Percentiles rank a stretch among this genome's conserved stretches.
phyloP scores from a whole-genome alignment of 2,113 vertebrate species.

The Sterrhoptilus dennistouni region DNA sequence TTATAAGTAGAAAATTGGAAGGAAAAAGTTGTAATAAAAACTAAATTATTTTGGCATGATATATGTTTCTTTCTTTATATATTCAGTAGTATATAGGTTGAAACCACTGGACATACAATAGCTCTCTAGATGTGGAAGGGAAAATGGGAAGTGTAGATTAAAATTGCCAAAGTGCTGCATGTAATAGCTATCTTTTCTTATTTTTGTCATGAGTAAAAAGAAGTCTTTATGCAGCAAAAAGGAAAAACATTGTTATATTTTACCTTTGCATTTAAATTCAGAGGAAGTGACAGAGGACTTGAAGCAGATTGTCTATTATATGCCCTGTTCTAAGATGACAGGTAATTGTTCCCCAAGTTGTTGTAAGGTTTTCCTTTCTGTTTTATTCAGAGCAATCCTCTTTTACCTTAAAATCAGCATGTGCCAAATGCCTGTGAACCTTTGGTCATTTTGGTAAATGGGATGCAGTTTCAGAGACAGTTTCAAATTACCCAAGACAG shows the following conservation, averaged over 20 bases:
- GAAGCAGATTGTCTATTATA: constrained; percentile 12
- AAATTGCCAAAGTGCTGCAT: constrained; percentile 39
- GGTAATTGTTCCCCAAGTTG: neutral
- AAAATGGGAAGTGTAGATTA: constrained; percentile 28
- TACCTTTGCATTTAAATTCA: constrained; percentile 5
- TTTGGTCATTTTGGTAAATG: neutral
- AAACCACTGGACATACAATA: constrained; percentile 51
- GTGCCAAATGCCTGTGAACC: neutral
- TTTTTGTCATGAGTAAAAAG: constrained; percentile 46
- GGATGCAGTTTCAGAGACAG: neutral
- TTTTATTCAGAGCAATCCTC: neutral
- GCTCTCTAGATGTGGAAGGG: neutral
- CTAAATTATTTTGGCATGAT: constrained; percentile 64
- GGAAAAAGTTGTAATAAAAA: constrained; percentile 71
- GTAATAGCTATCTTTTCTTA: constrained; percentile 48
- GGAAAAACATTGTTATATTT: constrained; percentile 23
- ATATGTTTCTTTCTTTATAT: constrained; percentile 49
- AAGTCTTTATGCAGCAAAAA: constrained; percentile 49
- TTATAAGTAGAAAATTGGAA: constrained; percentile 76
- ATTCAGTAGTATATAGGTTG: constrained; percentile 43
- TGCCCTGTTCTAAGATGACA: neutral
- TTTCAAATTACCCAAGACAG: neutral
- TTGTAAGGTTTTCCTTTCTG: neutral
- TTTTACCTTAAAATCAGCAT: neutral
- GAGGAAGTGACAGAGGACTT: neutral